Conservation (phyloP, 2,888 invertebrate genomes). For the Trachelus iudaicus region DNA sequence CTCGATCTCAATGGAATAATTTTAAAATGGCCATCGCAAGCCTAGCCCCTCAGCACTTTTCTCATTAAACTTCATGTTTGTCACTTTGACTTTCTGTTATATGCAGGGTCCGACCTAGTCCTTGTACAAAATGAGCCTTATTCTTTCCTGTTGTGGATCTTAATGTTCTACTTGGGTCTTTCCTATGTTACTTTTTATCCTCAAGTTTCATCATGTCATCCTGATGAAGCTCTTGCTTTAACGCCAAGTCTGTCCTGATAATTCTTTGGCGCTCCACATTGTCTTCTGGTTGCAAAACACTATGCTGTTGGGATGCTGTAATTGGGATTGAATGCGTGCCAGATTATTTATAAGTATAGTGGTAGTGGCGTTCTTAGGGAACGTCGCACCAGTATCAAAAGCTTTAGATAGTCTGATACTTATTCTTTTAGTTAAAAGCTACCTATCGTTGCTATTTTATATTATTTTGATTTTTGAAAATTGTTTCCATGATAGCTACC, state of each 20-base stretch:
- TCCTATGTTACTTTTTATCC: not conserved
- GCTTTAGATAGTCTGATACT: not conserved
- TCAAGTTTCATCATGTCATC: not conserved
- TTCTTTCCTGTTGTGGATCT: not conserved
- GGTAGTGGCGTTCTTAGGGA: not conserved
- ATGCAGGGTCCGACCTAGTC: not conserved
- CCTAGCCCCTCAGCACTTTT: not conserved
- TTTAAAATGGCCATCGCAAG: constrained; percentile 1
- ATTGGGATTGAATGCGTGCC: not conserved
- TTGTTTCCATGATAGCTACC: not conserved
- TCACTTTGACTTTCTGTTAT: not conserved
- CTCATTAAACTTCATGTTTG: not conserved
- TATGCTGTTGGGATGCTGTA: not conserved
- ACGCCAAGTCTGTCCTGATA: not conserved
- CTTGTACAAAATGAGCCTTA: not conserved
- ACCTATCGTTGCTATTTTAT: not conserved
- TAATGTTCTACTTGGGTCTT: not conserved
- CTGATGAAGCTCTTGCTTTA: not conserved
- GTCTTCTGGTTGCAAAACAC: not conserved
- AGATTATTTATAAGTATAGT: not conserved
- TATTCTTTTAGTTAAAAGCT: not conserved
- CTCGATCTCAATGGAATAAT: not conserved
- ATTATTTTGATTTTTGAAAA: not conserved
- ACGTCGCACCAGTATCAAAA: not conserved
- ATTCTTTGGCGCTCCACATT: not conserved